A percentile compares a stretch with the other conserved stretches of the same genome.
Conservation (phyloP, 2,888 invertebrate genomes). For the Didymodactylos carnosus region DNA sequence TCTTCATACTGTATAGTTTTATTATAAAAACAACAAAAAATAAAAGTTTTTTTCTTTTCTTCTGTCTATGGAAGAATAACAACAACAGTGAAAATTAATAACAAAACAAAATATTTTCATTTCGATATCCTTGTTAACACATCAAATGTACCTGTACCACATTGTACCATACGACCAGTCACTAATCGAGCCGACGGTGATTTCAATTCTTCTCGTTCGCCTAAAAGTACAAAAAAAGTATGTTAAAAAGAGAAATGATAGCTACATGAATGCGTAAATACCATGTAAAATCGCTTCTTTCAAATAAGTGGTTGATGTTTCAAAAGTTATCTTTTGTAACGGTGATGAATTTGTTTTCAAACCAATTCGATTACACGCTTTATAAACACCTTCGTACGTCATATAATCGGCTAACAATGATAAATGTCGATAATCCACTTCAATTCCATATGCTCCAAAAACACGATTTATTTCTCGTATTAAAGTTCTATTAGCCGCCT, state of each 20-base stretch:
- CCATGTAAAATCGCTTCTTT: constrained; percentile 42
- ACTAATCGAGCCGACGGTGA: constrained; percentile 9
- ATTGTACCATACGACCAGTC: constrained; percentile 7
- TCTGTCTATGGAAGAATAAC: neutral
- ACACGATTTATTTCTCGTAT: constrained; percentile 69
- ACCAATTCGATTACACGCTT: constrained; percentile 69
- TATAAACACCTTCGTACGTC: constrained; percentile 75
- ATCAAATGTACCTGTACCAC: constrained; percentile 14
- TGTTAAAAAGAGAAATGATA: neutral
- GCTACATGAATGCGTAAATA: neutral
- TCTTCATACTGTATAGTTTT: too few relatives aligned
- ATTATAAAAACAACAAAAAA: too few relatives aligned
- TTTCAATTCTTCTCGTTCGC: constrained; percentile 11
- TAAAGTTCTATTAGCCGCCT: constrained; percentile 49
- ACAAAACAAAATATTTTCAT: neutral
- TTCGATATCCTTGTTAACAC: constrained; percentile 4
- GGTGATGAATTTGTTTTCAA: constrained; percentile 78
- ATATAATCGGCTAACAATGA: constrained; percentile 84
- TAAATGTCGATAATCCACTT: constrained; percentile 78
- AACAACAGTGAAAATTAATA: neutral
- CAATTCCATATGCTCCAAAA: constrained; percentile 87
- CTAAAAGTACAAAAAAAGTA: neutral
- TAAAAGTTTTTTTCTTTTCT: too few relatives aligned
- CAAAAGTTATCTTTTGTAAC: constrained; percentile 91
- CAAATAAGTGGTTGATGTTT: constrained; percentile 68